Evolutionary conservation across 2,113 vertebrate genomes (phyloP), one percentile per base, ranked within the genome.

Genomic region (Anolis carolinensis): DNA sequence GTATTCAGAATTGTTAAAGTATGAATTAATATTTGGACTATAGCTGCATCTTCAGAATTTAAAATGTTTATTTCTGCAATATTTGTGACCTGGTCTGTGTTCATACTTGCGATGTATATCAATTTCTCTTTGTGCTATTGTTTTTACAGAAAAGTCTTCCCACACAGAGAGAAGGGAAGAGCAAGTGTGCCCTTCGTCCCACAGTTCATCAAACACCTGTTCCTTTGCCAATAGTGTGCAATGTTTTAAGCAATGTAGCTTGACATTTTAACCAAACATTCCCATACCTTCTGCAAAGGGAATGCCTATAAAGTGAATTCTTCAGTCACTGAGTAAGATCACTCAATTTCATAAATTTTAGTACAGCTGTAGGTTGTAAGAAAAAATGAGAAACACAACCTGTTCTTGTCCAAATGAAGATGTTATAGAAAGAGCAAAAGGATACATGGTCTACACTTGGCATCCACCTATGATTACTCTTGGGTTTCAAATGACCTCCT

Each of bases 401-500:
- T 89, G 85, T 79, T 63, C 84, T 87, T 87, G 81, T 72, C 71
- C 78, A 89, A 85, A 62, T 52, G n/a, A 83, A 88, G 88, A 50
- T 75, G 68, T 79, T 73, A 79, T 23, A 39, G 70, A 86, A 90
- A 85, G 91, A 89, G 78, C 87, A 93, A 91, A 25, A 63, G 88
- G 81, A 72, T 88, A 88, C 9, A 87, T 84, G 87, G 88, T 78
- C 93, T 88, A 90, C 86, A 73, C 89, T 94, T 94, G 90, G 86
- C 91, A 94, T 95, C 95, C 90, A 92, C 95, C 92, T 96, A 95
- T 93, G 93, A 95, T 96, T 92, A 76, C 94, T 75, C 72, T 92
- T 91, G 91, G 89, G 93, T 95, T 94, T 94, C 68, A 0, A 93
- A 91, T 96, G 95, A 95, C 95, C 95, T 97, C 95, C 96, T 89